A percentile compares a stretch with the other conserved stretches of the same genome.
These are phyloP conservation scores for Chloromyia formosa DNA, from an alignment of 2,888 invertebrate species.

Conservation along the genomic window DNA sequence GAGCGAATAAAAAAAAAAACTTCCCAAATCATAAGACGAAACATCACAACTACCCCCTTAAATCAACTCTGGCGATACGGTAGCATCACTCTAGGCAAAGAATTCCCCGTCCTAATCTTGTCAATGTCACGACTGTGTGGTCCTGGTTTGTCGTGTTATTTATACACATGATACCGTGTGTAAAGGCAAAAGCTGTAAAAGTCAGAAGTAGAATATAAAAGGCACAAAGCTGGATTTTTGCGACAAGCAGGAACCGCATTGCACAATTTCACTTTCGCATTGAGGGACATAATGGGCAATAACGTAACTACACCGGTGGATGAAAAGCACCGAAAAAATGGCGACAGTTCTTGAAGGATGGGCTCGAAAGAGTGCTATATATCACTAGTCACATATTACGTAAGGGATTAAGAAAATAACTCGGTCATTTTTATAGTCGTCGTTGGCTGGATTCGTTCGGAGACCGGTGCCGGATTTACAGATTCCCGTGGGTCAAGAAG, in stretches of 20 bases:
- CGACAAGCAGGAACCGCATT: conserved; percentile 16
- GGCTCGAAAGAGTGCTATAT: not conserved
- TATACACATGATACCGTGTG: not conserved
- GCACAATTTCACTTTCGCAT: conserved; percentile 30
- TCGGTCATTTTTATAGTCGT: conserved; percentile 25
- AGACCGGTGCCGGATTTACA: not conserved
- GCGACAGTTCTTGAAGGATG: not conserved
- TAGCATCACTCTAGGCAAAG: not conserved
- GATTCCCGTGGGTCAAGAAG: not conserved
- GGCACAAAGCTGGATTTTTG: conserved; percentile 14
- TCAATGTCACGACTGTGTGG: not conserved
- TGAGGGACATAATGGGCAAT: conserved; percentile 15
- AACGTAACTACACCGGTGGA: conserved; percentile 31
- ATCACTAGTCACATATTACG: not conserved
- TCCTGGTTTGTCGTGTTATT: not conserved
- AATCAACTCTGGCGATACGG: not conserved
- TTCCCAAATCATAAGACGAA: no score
- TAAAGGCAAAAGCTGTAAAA: conserved; percentile 13
- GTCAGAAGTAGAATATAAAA: conserved; percentile 28
- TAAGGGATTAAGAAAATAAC: conserved; percentile 16
- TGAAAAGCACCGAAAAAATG: not conserved
- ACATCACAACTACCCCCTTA: not conserved
- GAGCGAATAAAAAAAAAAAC: no score
- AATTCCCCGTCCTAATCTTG: not conserved
- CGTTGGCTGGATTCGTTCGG: no score